Base-by-base conservation (phyloP, 2,113 vertebrate species). In the Machaerirhynchus nigripectus region DNA sequence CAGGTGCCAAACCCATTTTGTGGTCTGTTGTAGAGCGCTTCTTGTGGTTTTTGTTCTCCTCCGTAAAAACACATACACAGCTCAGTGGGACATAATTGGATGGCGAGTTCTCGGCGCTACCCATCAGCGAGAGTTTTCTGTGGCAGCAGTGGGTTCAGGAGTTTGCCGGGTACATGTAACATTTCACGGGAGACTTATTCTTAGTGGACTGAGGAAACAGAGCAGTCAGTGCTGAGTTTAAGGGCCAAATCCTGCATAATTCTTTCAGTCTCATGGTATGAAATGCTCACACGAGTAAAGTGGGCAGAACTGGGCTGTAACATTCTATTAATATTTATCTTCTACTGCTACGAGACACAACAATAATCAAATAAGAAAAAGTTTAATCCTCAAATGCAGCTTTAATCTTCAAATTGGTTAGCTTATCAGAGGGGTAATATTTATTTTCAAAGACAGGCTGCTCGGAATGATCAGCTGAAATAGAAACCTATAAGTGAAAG, bases 141-240 rank as follows among this genome's bases (percentile, higher is more conserved):
- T 55, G 85, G 92, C 90, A 92, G 90, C 82, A 20, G 57, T 2
- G 76, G 76, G 39, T 63, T 83, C 83, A 6, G 13, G 67, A 80
- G 93, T 53, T 67, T 78, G 65, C 88, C 0, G 31, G 69, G 84
- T 61, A 21, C 92, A 13, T 75, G 95, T 20, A 87, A 69, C 73
- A 89, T 97, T 98, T 97, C 97, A 98, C 64, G 84, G 97, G 98
- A 98, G 96, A 97, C 96, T 98, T 97, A 92, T 55, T 97, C 97
- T 97, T 97, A 97, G 97, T 90, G 97, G 98, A 84, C 97, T 98
- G 98, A 97, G 98, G 96, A 97, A 98, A 40, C 69, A 90, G 96
- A 98, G 97, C 96, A 89, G 79, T 13, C 84, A 60, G 0, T 9
- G 79, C 65, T 9, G 80, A 78, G 70, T 65, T 60, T 82, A 28